These are phyloP conservation scores for Beroe forskalii DNA, from an alignment of 37 sponge, comb jelly and placozoan genomes.

Conservation along the genomic window DNA sequence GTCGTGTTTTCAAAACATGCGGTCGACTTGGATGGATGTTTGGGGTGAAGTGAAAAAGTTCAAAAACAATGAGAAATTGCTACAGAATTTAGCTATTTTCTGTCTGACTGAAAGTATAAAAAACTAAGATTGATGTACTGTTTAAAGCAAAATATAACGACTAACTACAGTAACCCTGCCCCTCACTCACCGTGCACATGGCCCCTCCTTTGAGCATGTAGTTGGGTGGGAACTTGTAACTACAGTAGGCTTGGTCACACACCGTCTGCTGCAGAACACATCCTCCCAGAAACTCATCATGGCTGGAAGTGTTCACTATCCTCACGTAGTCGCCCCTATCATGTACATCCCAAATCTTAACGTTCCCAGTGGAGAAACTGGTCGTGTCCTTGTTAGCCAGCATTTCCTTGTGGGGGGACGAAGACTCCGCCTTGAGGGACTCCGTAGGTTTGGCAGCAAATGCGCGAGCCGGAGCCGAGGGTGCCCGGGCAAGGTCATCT, in stretches of 20 bases:
- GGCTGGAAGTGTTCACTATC: conserved; percentile 54
- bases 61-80: too few species aligned
- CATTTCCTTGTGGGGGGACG: background rate
- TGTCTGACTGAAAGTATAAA: too few species aligned
- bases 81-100: too few species aligned
- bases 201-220: conserved; percentile 43
- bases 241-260: conserved; percentile 43
- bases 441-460: background rate
- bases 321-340: conserved; percentile 65
- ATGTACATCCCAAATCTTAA: conserved; percentile 64
- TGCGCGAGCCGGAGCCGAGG: conserved; percentile 9
- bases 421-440: background rate
- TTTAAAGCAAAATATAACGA: too few species aligned
- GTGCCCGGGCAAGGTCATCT: conserved; percentile 3
- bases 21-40: background rate
- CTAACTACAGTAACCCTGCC: background rate
- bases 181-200: conserved; percentile 49
- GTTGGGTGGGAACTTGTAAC: conserved; percentile 60
- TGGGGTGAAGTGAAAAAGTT: too few species aligned
- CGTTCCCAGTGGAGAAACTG: conserved; percentile 55
- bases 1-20: background rate
- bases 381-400: conserved; percentile 30
- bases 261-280: conserved; percentile 63
- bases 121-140: too few species aligned
- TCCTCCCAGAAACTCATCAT: conserved; percentile 59